Percentiles rank a stretch among this genome's conserved stretches.
Evolutionary conservation across 2,888 invertebrate species (phyloP).

Genomic region (Nemapogon koenigi): DNA sequence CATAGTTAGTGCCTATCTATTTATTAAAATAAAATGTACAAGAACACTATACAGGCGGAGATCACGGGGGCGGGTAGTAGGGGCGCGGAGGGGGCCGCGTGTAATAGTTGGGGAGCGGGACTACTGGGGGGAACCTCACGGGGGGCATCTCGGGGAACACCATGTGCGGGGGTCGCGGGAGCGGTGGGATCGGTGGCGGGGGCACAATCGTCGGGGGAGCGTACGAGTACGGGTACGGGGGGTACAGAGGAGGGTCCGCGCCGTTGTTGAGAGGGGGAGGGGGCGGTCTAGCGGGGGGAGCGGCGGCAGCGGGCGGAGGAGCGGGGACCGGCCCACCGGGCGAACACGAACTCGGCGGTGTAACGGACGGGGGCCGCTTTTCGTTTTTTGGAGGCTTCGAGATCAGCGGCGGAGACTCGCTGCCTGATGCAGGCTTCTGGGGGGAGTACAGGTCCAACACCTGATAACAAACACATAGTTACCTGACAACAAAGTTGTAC

Average conservation of each 20-base stretch:
- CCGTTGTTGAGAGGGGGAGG: conserved; percentile 50
- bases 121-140: conserved; percentile 24
- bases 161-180: conserved; percentile 33
- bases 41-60: too few species aligned
- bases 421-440: conserved; percentile 66
- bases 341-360: conserved; percentile 56
- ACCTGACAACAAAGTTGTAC: too few species aligned
- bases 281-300: conserved; percentile 21
- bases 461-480: too few species aligned
- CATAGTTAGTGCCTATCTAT: too few species aligned
- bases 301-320: conserved; percentile 20
- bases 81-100: conserved; percentile 26
- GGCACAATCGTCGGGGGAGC: too few species aligned
- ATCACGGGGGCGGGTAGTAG: conserved; percentile 16
- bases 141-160: conserved; percentile 22
- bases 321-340: too few species aligned
- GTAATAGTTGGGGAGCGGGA: conserved; percentile 35
- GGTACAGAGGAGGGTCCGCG: conserved; percentile 29
- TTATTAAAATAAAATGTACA: too few species aligned
- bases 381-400: conserved; percentile 60
- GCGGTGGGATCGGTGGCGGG: conserved; percentile 46
- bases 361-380: conserved; percentile 53
- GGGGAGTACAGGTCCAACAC: conserved; percentile 89
- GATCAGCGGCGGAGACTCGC: conserved; percentile 69
- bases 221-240: conserved; percentile 36